Evolutionary conservation across 2,797 vertebrate genomes (phyloP).

Genomic region (Yasuhikotakia modesta): DNA sequence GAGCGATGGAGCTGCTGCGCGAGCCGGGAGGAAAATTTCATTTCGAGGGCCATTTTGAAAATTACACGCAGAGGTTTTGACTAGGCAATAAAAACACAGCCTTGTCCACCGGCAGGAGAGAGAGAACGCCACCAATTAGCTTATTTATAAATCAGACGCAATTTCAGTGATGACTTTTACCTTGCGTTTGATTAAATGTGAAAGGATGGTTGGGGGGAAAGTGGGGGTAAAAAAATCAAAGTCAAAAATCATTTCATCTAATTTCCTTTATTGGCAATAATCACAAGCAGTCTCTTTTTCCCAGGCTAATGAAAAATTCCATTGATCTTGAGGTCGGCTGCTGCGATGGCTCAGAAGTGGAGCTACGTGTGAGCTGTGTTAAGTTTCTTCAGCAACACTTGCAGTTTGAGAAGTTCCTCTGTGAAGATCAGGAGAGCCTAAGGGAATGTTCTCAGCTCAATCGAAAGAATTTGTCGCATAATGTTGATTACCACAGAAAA

Average conservation of each 20-base stretch:
- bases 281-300: conserved; percentile 65
- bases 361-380: conserved; percentile 35
- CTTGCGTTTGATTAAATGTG: conserved; percentile 87
- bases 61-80: conserved; percentile 69
- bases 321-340: conserved; percentile 65
- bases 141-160: conserved; percentile 96
- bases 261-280: conserved; percentile 77
- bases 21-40: conserved; percentile 64
- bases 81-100: conserved; percentile 69
- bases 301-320: conserved; percentile 69
- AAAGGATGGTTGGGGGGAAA: conserved; percentile 65
- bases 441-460: neutral
- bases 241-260: conserved; percentile 82
- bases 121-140: conserved; percentile 90
- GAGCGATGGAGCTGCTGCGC: conserved; percentile 56
- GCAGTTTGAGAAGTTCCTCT: conserved; percentile 35
- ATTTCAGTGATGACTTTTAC: conserved; percentile 90
- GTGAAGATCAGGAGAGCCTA: conserved; percentile 38
- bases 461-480: neutral
- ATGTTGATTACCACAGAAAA: conserved; percentile 4
- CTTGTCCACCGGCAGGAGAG: conserved; percentile 66
- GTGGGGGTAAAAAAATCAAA: conserved; percentile 74
- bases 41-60: conserved; percentile 73
- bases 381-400: conserved; percentile 21
- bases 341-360: conserved; percentile 48